phyloP scores from a whole-genome alignment of 2,113 vertebrate species.

The Balaeniceps rex region DNA sequence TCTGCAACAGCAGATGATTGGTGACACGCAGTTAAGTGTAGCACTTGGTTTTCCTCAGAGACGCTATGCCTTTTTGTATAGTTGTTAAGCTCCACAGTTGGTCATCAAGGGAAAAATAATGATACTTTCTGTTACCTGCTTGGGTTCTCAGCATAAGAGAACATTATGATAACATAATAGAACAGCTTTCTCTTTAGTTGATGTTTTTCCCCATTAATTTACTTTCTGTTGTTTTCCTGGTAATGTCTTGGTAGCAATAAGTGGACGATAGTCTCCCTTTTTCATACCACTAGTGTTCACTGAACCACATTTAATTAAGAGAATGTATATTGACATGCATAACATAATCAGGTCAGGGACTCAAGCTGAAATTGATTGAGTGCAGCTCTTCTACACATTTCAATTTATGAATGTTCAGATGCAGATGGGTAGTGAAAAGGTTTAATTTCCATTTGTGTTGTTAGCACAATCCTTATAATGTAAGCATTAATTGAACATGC shows the following conservation, averaged over 20 bases:
- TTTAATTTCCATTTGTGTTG: constrained; percentile 70
- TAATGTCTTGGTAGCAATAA: not conserved
- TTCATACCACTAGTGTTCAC: constrained; percentile 13
- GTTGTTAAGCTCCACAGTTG: not conserved
- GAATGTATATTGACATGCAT: constrained; percentile 57
- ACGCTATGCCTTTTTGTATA: not conserved
- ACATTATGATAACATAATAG: not conserved
- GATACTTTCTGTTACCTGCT: not conserved
- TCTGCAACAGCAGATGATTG: not conserved
- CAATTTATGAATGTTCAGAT: constrained; percentile 66
- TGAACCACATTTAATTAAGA: constrained; percentile 68
- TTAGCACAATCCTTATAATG: constrained; percentile 64
- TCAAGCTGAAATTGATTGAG: constrained; percentile 63
- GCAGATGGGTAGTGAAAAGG: constrained; percentile 60
- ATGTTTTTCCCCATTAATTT: not conserved
- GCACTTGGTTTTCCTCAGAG: not conserved
- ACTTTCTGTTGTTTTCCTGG: not conserved
- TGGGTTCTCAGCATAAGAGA: not conserved
- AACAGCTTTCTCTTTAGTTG: not conserved
- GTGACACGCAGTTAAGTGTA: not conserved
- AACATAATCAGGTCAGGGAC: constrained; percentile 59
- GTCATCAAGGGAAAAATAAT: not conserved
- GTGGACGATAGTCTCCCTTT: not conserved
- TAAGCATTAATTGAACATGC: constrained; percentile 72
- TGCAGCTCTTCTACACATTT: constrained; percentile 57